Conservation (phyloP, 2,797 vertebrate genomes). For the Muraenolepis orangiensis region DNA sequence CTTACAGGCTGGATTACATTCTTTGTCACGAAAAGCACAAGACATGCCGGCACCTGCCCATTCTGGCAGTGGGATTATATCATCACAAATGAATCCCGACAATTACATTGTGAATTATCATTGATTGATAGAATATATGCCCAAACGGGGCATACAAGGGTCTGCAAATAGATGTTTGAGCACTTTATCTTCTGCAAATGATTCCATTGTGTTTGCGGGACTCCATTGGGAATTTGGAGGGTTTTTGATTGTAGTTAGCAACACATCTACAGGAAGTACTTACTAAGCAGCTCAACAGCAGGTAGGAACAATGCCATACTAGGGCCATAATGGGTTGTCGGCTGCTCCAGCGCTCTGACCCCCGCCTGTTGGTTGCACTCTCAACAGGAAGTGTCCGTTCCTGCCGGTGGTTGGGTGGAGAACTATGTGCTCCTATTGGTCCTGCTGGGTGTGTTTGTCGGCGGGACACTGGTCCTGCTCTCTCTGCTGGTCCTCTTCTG, state of each 20-base stretch:
- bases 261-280: background rate
- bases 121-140: background rate
- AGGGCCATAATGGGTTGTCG: background rate
- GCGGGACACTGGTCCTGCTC: constrained; percentile 86
- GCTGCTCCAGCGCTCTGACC: background rate
- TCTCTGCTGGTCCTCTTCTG: constrained; percentile 87
- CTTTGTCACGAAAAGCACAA: background rate
- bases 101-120: background rate
- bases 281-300: background rate
- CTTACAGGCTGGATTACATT: background rate
- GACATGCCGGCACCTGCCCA: background rate
- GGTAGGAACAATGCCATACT: background rate
- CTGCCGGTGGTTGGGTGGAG: constrained; percentile 74
- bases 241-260: background rate
- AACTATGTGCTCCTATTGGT: constrained; percentile 86
- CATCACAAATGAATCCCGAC: background rate
- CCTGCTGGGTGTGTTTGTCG: constrained; percentile 86
- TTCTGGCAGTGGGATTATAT: background rate
- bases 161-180: background rate
- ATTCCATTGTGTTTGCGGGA: too few species aligned
- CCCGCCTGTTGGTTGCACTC: background rate
- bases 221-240: background rate
- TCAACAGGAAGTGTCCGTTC: constrained; percentile 72
- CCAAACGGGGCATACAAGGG: background rate
- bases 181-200: too few species aligned